phyloP scores from a whole-genome alignment of 1,140 invertebrate species.

The Dolichoris vasculosae region DNA sequence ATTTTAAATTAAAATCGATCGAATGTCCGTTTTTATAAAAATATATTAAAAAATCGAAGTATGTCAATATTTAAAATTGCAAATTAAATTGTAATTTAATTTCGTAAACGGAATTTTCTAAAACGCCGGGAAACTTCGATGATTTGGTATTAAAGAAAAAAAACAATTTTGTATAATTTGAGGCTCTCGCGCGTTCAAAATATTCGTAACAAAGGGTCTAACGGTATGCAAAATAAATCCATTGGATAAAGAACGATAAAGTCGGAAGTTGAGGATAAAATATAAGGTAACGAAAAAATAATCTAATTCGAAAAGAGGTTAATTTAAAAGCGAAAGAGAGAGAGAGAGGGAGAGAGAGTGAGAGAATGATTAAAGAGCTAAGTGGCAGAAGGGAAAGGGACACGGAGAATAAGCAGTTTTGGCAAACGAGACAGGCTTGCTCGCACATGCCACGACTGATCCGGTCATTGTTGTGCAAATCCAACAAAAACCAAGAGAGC shows the following conservation, averaged over 20 bases:
- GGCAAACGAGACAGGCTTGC: slow-evolving; percentile 34
- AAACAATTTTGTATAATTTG: no score
- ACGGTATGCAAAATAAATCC: neutral
- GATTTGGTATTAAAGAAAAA: no score
- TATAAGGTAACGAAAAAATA: slow-evolving; percentile 4
- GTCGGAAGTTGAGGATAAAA: neutral
- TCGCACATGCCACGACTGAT: slow-evolving; percentile 62
- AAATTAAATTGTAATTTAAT: no score
- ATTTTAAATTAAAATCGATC: no score
- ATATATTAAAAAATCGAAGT: no score
- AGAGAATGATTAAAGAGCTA: slow-evolving; percentile 12
- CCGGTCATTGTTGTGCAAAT: slow-evolving; percentile 65
- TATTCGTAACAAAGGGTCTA: no score
- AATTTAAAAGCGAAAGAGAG: neutral
- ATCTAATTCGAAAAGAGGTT: slow-evolving; percentile 2
- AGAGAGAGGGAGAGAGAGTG: neutral
- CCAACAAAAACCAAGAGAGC: slow-evolving; percentile 59
- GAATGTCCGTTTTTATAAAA: no score
- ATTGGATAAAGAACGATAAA: neutral
- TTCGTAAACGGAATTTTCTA: no score
- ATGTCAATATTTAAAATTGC: no score
- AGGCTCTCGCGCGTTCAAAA: no score
- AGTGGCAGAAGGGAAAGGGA: neutral
- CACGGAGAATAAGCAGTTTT: neutral
- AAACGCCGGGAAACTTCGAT: no score